Percentiles rank a stretch among this genome's conserved stretches.
Evolutionary conservation across 1,140 invertebrate species (phyloP).

Genomic region (Maconellicoccus hirsutus): DNA sequence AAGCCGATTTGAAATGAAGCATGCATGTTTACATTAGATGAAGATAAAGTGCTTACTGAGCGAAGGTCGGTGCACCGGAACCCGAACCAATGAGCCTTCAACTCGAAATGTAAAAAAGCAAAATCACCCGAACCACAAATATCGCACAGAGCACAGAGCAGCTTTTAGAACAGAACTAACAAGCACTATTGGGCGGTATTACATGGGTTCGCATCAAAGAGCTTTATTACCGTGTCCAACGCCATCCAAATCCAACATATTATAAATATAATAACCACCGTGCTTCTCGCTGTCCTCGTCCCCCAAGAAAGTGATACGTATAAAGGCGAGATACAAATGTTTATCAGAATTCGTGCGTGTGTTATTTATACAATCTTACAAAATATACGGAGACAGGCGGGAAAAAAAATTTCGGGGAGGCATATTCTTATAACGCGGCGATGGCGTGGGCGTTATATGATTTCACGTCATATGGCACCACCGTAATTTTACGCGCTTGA

Average conservation of each 20-base stretch:
- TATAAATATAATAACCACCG: slow-evolving; percentile 1
- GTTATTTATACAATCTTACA: not conserved
- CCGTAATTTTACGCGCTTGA: not conserved
- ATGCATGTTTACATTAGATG: not conserved
- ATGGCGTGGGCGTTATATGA: not conserved
- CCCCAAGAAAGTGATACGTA: not conserved
- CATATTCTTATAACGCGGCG: not conserved
- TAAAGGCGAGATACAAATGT: not conserved
- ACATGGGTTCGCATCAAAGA: not conserved
- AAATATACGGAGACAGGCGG: not conserved
- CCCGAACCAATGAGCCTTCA: not conserved
- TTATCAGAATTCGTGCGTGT: not conserved
- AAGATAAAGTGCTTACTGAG: slow-evolving; percentile 6
- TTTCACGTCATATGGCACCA: no score
- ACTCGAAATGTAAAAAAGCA: not conserved
- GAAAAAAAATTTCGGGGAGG: no score
- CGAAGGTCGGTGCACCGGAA: not conserved
- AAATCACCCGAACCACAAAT: slow-evolving; percentile 3
- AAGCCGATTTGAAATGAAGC: not conserved
- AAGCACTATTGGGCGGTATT: not conserved
- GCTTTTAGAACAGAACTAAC: not conserved
- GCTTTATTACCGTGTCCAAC: not conserved
- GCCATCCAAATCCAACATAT: slow-evolving; percentile 8
- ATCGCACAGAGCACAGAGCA: not conserved
- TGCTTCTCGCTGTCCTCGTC: not conserved